Percentiles rank a stretch among this genome's conserved stretches.
Evolutionary conservation across 2,113 vertebrate species (phyloP).

Genomic region (Bubalus kerabau): DNA sequence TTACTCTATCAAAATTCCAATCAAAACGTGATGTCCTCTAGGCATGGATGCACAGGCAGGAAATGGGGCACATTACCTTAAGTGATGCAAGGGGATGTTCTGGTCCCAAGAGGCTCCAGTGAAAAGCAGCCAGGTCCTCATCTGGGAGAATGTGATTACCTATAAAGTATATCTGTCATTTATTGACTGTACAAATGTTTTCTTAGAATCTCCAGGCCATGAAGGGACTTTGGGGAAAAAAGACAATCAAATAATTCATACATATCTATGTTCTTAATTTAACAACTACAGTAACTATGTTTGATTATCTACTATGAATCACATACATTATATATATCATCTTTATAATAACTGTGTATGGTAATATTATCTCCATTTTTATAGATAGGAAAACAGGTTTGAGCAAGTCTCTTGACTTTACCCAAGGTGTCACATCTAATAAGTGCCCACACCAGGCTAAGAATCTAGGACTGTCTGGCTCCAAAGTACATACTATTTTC

Average conservation of each 20-base stretch:
- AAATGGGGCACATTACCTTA: slow-evolving; percentile 81
- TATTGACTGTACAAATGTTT: slow-evolving; percentile 30
- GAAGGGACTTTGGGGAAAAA: slow-evolving; percentile 5
- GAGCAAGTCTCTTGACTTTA: not conserved
- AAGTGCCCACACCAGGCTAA: not conserved
- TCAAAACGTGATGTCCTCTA: not conserved
- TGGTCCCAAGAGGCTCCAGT: slow-evolving; percentile 94
- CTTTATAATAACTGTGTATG: not conserved
- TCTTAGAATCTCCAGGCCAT: not conserved
- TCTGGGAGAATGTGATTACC: slow-evolving; percentile 96
- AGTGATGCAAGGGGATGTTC: slow-evolving; percentile 94
- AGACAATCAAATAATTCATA: slow-evolving; percentile 32
- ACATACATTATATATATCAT: not conserved
- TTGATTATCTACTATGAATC: not conserved
- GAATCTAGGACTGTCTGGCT: not conserved
- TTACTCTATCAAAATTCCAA: not conserved
- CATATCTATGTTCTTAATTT: not conserved
- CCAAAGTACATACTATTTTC: not conserved
- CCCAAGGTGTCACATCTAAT: not conserved
- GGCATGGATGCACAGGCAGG: not conserved
- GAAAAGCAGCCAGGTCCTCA: slow-evolving; percentile 95
- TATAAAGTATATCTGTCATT: slow-evolving; percentile 68
- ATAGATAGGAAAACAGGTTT: slow-evolving; percentile 24
- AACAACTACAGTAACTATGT: not conserved
- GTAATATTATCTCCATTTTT: not conserved